Evolutionary conservation across 1,140 invertebrate genomes (phyloP).

Genomic region (Pseudomyrmex cubaensis): DNA sequence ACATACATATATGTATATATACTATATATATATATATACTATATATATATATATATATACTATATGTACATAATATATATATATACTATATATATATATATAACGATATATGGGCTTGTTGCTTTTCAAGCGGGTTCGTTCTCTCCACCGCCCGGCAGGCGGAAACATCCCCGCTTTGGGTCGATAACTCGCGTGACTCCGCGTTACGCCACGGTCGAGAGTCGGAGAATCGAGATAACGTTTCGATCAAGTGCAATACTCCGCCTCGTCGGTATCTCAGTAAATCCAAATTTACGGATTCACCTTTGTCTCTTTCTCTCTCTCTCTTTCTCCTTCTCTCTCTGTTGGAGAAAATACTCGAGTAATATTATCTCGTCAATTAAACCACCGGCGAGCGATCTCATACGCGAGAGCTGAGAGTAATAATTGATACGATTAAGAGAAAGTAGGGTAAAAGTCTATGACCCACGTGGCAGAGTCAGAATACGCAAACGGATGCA

Average conservation of each 20-base stretch:
- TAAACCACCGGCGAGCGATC: slow-evolving; percentile 14
- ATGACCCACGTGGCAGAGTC: slow-evolving; percentile 34
- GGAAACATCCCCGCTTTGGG: slow-evolving; percentile 47
- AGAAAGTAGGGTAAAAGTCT: slow-evolving; percentile 61
- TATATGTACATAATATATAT: too few relatives aligned
- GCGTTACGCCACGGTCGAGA: slow-evolving; percentile 16
- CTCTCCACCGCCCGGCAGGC: slow-evolving; percentile 7
- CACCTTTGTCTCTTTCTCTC: neutral
- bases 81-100: neutral
- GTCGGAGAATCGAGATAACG: slow-evolving; percentile 7
- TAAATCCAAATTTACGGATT: slow-evolving; percentile 32
- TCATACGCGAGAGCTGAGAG: slow-evolving; percentile 47
- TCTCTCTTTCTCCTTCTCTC: too few relatives aligned
- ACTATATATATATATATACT: neutral
- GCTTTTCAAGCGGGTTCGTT: slow-evolving; percentile 31
- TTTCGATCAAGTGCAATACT: slow-evolving; percentile 10
- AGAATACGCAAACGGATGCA: slow-evolving; percentile 38
- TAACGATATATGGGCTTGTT: slow-evolving; percentile 41
- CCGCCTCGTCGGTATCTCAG: slow-evolving; percentile 28
- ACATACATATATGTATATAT: too few relatives aligned
- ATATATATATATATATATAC: neutral
- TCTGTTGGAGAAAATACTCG: neutral
- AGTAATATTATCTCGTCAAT: slow-evolving; percentile 34
- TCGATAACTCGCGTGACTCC: slow-evolving; percentile 52
- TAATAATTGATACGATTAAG: slow-evolving; percentile 62